A percentile compares a stretch with the other conserved stretches of the same genome.
Evolutionary conservation across 2,888 invertebrate species (phyloP).

Genomic region (Acrobeloides nanus): DNA sequence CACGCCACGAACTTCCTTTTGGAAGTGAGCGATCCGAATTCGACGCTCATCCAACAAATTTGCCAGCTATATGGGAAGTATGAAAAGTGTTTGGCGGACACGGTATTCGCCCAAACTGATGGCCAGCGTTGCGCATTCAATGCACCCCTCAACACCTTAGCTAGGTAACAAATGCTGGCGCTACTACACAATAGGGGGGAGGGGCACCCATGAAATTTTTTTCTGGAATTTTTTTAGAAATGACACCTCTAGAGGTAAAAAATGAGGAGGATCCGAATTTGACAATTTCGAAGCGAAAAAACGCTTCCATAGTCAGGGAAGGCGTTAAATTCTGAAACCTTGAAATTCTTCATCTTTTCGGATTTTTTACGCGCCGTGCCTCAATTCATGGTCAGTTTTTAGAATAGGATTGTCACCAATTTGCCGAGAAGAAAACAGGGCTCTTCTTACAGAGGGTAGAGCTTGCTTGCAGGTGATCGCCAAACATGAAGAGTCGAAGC

Average conservation of each 20-base stretch:
- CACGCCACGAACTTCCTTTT: constrained; percentile 42
- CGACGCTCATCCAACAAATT: constrained; percentile 38
- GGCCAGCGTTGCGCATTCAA: constrained; percentile 43
- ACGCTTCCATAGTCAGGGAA: too few species aligned
- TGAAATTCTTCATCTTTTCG: too few species aligned
- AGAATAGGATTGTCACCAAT: constrained; percentile 48
- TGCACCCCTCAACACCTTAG: constrained; percentile 47
- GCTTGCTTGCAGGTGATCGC: constrained; percentile 35
- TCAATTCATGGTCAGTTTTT: too few species aligned
- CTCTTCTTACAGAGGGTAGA: constrained; percentile 34
- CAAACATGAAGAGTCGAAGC: constrained; percentile 18
- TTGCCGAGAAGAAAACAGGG: constrained; percentile 33
- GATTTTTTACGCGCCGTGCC: too few species aligned
- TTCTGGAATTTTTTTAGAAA: too few species aligned
- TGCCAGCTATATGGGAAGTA: constrained; percentile 35
- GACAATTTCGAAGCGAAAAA: too few species aligned
- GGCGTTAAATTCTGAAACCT: too few species aligned
- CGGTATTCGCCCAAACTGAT: constrained; percentile 33
- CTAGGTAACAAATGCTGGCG: too few species aligned
- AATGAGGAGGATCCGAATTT: too few species aligned
- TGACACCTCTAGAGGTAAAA: too few species aligned
- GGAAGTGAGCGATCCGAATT: constrained; percentile 37
- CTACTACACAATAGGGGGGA: too few species aligned
- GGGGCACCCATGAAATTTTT: background rate
- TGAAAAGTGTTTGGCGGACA: constrained; percentile 33